Conservation (phyloP, 2,113 vertebrate species). For the Melierax canorus region DNA sequence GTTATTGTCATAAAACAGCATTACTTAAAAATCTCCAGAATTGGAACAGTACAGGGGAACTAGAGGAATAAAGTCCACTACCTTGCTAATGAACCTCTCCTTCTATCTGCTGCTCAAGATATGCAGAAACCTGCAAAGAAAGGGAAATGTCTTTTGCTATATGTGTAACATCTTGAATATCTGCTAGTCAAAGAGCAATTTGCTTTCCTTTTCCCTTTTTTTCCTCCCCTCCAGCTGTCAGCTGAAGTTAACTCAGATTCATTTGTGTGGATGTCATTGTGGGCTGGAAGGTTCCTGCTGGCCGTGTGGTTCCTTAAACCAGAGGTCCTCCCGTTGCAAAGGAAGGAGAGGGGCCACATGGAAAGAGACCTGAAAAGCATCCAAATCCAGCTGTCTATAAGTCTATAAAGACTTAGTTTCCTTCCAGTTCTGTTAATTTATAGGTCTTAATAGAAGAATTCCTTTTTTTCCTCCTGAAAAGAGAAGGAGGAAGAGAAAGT, state of each 20-base stretch:
- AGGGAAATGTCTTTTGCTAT: background rate
- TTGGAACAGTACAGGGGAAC: background rate
- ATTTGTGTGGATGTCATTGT: background rate
- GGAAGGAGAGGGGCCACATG: background rate
- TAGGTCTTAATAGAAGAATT: background rate
- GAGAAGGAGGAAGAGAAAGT: background rate
- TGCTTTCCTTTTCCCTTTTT: background rate
- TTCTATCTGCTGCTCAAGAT: background rate
- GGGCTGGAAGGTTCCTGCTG: background rate
- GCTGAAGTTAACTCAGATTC: background rate
- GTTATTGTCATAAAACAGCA: background rate
- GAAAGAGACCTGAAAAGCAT: background rate
- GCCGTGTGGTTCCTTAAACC: background rate
- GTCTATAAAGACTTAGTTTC: background rate
- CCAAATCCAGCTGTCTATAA: background rate
- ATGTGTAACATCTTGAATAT: background rate
- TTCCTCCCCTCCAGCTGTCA: background rate
- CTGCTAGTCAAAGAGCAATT: background rate
- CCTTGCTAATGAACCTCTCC: background rate
- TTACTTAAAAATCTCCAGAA: background rate
- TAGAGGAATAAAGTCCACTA: background rate
- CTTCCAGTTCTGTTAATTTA: background rate
- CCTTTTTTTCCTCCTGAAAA: background rate
- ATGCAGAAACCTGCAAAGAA: background rate
- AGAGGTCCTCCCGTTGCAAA: background rate